Evolutionary conservation across 2,888 invertebrate species (phyloP), one percentile per base, ranked within the genome.

Genomic region (Drosophila anceps): DNA sequence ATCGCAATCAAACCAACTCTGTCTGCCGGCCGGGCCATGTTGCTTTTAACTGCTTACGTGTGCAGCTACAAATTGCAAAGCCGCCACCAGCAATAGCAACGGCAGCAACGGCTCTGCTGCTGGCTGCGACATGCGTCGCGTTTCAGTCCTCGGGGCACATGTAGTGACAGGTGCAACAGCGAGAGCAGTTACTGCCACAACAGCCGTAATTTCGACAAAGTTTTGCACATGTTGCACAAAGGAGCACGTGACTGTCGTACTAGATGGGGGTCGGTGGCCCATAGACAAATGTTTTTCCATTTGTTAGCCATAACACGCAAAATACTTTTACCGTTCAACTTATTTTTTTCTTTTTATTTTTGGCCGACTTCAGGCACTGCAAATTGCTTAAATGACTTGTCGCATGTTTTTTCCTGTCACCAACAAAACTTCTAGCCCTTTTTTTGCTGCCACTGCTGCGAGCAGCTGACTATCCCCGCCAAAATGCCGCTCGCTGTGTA

Each of bases 341-440:
- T 54, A 41, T 64, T 35, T 44, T 41, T 18, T 12, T 10, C 10
- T 3, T 3, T 24, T 7, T n/a, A n/a, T 15, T 29, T 29, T 13
- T 33, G 12, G 35, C 35, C 37, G 44, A 33, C n/a, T 37, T 69
- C 64, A 46, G 75, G 71, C 69, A 61, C 71, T 80, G 37, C 78
- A 78, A 85, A 88, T 76, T 75, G 62, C 69, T 76, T 76, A 67
- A 83, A 85, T 69, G 76, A 82, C 76, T 83, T 84, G 82, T 72
- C 70, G 73, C 84, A 62, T 66, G 46, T 50, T 54, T 62, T 61
- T 76, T 58, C 15, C 55, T 39, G 50, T 51, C 39, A 46, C 62
- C 59, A 64, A 55, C 31, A 60, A 60, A 70, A 76, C 60, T 68
- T 80, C 10, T 61, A 62, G 60, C 81, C 69, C 71, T 69, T 15